Base-by-base conservation (phyloP, 2,888 invertebrate species). In the Drosophila greeni region DNA sequence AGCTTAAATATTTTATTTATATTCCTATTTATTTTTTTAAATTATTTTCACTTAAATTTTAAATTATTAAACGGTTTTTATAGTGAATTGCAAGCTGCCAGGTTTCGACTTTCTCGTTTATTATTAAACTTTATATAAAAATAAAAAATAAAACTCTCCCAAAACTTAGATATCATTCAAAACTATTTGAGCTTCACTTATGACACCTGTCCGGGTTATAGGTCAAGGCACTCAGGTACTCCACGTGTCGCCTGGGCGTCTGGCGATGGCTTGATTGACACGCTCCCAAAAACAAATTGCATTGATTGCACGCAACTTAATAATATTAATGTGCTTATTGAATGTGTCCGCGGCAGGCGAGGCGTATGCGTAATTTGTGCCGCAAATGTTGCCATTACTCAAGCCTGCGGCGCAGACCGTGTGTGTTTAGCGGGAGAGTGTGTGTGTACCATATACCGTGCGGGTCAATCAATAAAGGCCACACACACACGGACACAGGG, bases 241-340 rank as follows among this genome's bases (percentile, higher is more conserved):
- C 34, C 58, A 59, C 42, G 48, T 59, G 48, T 36, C 40, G 33
- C 20, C 11, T 23, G 16, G 29, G 8, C 39, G 45, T 42, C 52
- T 52, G 14, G 16, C 39, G 34, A 48, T 40, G 36, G 47, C 23
- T 51, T 58, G 67, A 74, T 70, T 74, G 72, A 69, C 66, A 64
- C 45, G 52, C 66, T 51, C 23, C 26, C 49, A n/a, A 40, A n/a
- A 40, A 60, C 37, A 51, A 74, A 73, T 76, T 82, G 84, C 80
- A 82, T 74, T 73, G 76, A 79, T 74, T 84, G 73, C 73, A 70
- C 66, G 72, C 64, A 69, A 66, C 66, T 71, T 79, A 78, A 82
- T 82, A 70, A 67, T 64, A 72, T 66, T 72, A 82, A 82, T 80
- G 62, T 72, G 29, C 55, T 52, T 58, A 60, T 72, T 69, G 69